Percentiles rank a stretch among this genome's conserved stretches.
phyloP scores from a whole-genome alignment of 2,113 vertebrate genomes.

The Rana temporaria region DNA sequence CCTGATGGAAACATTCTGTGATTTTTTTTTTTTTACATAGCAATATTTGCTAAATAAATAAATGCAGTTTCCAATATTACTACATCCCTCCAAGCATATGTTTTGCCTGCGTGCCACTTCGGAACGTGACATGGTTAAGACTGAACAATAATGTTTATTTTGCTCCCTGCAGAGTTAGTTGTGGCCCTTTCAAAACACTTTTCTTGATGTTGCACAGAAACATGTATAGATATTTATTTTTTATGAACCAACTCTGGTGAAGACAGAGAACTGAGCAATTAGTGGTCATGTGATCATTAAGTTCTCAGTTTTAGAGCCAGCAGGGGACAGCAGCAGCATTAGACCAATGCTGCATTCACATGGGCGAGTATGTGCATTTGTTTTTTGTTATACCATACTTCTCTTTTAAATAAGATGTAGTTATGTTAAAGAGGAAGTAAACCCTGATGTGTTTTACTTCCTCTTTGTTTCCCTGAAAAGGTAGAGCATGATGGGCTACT shows the following conservation, averaged over 20 bases:
- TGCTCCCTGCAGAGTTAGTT: constrained; percentile 9
- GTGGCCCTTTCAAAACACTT: constrained; percentile 26
- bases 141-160: constrained; percentile 43
- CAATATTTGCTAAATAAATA: constrained; percentile 43
- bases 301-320: no score
- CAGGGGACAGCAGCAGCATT: no score
- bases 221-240: constrained; percentile 4
- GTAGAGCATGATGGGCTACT: no score
- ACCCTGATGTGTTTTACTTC: no score
- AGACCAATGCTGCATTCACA: no score
- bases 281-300: no score
- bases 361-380: no score
- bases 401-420: no score
- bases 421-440: no score
- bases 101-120: constrained; percentile 32
- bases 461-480: no score
- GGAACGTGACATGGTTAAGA: constrained; percentile 22
- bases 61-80: constrained; percentile 39
- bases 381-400: no score
- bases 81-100: constrained; percentile 7
- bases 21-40: constrained; percentile 42
- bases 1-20: constrained; percentile 48
- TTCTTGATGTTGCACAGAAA: constrained; percentile 20
- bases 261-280: no score
- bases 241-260: constrained; percentile 5